phyloP scores from a whole-genome alignment of 2,113 vertebrate genomes.

The Oxygymnocypris stewartii region DNA sequence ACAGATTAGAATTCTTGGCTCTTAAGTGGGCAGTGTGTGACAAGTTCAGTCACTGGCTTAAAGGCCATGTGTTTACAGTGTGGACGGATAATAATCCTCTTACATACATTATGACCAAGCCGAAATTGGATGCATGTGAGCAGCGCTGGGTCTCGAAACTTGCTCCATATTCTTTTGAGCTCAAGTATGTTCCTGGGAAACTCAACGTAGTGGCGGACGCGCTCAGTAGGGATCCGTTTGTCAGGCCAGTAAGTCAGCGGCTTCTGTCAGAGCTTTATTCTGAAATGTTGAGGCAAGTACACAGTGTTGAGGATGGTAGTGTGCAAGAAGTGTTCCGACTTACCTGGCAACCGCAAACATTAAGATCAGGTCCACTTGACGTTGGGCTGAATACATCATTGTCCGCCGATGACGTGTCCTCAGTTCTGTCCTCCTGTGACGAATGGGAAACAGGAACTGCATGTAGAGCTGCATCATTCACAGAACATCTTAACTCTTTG shows the following conservation, averaged over 20 bases:
- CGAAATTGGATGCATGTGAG: no score
- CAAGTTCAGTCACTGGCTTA: no score
- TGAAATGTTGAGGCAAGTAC: not conserved
- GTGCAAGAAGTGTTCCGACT: not conserved
- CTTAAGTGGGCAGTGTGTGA: no score
- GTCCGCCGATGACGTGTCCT: not conserved
- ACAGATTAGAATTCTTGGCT: no score
- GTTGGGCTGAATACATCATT: not conserved
- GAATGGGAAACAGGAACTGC: not conserved
- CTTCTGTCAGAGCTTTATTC: not conserved
- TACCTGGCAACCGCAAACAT: not conserved
- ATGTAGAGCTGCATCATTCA: not conserved
- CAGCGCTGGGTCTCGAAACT: not conserved
- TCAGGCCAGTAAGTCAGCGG: not conserved
- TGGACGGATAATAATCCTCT: not conserved
- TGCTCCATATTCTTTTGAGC: not conserved
- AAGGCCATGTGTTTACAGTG: not conserved
- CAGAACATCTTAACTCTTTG: not conserved
- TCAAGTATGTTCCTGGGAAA: not conserved
- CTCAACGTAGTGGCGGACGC: not conserved
- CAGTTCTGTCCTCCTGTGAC: not conserved
- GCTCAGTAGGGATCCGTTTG: not conserved
- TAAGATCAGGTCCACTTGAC: not conserved
- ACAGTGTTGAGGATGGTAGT: not conserved
- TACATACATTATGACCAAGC: no score